These are phyloP conservation scores for Pseudorasbora parva DNA, from an alignment of 2,113 vertebrate species.

Conservation along the genomic window DNA sequence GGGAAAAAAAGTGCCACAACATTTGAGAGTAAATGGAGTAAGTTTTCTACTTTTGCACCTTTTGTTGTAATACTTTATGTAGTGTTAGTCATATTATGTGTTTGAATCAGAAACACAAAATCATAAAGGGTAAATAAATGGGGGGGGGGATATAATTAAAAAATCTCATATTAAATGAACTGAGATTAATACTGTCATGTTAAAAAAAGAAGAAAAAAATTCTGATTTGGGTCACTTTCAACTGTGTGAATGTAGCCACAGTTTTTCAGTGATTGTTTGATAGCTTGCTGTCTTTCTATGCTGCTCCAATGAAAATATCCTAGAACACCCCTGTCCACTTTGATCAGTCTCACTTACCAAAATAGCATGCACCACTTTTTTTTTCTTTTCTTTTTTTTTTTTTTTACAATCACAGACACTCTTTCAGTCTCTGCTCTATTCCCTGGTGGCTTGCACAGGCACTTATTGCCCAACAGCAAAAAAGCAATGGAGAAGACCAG, in stretches of 20 bases:
- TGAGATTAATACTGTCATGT: too few relatives aligned
- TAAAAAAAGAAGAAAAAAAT: too few relatives aligned
- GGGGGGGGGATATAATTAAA: too few relatives aligned
- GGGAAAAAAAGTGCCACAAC: not conserved
- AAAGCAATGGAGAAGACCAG: not conserved
- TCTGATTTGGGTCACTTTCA: constrained; percentile 5
- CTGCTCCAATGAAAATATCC: constrained; percentile 25
- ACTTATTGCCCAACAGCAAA: constrained; percentile 25
- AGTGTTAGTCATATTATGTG: too few relatives aligned
- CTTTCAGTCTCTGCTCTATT: constrained; percentile 29
- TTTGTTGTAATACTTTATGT: not conserved
- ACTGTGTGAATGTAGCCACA: not conserved
- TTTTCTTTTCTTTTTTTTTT: not conserved
- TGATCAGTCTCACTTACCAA: constrained; percentile 62
- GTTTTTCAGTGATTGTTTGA: constrained; percentile 39
- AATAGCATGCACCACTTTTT: not conserved
- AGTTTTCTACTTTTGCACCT: not conserved
- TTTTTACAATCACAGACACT: constrained; percentile 25
- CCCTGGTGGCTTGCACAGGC: constrained; percentile 20
- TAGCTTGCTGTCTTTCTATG: constrained; percentile 4
- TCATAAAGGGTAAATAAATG: too few relatives aligned
- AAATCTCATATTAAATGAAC: too few relatives aligned
- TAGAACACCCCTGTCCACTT: constrained; percentile 58
- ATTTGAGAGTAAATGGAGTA: not conserved
- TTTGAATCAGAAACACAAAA: too few relatives aligned